phyloP scores from a whole-genome alignment of 2,113 vertebrate species.

The Centropristis striata region DNA sequence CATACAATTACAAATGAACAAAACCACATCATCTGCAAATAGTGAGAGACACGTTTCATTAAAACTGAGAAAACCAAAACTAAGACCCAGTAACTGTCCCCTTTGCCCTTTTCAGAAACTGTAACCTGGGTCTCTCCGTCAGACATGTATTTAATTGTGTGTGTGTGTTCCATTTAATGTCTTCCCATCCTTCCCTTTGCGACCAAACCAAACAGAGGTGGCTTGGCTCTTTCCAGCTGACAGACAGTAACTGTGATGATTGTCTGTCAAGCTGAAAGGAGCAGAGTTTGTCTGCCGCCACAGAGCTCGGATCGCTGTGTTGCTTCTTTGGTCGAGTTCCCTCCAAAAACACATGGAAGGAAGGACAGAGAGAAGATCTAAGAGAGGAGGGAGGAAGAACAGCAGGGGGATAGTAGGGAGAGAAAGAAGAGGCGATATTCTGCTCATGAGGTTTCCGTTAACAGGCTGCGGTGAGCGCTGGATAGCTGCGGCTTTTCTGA shows the following conservation, averaged over 20 bases:
- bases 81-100: background rate
- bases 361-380: constrained; percentile 40
- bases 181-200: constrained; percentile 30
- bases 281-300: constrained; percentile 49
- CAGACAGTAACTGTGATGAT: constrained; percentile 61
- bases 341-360: constrained; percentile 49
- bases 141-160: constrained; percentile 22
- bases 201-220: constrained; percentile 63
- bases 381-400: constrained; percentile 3
- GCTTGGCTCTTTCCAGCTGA: constrained; percentile 50
- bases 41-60: background rate
- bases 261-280: constrained; percentile 66
- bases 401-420: constrained; percentile 20
- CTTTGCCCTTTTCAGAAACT: constrained; percentile 25
- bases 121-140: constrained; percentile 16
- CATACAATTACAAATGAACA: background rate
- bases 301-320: constrained; percentile 36
- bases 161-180: constrained; percentile 17
- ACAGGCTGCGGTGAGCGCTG: constrained; percentile 62
- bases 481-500: constrained; percentile 65
- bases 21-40: constrained; percentile 29
- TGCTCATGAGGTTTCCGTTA: constrained; percentile 73
- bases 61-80: background rate
- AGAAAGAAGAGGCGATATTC: constrained; percentile 40
- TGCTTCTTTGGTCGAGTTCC: constrained; percentile 58